Conservation (phyloP, 2,113 vertebrate genomes). For the Sinocyclocheilus maitianheensis region DNA sequence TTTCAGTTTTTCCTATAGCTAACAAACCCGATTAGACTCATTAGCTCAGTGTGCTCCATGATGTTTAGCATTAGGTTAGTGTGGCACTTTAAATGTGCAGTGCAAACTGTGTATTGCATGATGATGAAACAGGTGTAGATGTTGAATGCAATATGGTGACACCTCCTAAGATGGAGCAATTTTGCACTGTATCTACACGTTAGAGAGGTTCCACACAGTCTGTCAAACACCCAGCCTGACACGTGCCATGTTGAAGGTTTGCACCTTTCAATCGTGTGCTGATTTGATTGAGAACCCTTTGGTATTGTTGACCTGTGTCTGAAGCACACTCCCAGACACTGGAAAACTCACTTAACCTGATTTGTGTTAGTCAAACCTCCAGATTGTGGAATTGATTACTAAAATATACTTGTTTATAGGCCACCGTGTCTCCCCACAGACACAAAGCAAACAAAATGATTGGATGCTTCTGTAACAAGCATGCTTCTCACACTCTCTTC, state of each 20-base stretch:
- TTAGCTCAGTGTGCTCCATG: neutral
- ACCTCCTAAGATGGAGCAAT: neutral
- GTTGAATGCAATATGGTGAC: neutral
- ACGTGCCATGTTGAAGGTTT: neutral
- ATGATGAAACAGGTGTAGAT: neutral
- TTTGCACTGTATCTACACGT: too few relatives aligned
- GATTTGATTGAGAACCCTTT: slow-evolving; percentile 45
- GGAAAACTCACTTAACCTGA: slow-evolving; percentile 51
- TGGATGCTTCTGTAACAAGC: neutral
- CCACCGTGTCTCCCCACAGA: neutral
- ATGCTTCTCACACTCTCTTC: neutral
- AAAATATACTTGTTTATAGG: slow-evolving; percentile 1
- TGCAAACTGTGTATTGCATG: neutral
- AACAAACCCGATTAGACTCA: neutral
- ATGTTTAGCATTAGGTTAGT: too few relatives aligned
- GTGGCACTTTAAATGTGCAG: neutral
- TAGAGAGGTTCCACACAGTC: neutral
- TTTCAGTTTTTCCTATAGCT: neutral
- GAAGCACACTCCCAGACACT: slow-evolving; percentile 24
- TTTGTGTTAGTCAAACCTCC: slow-evolving; percentile 5
- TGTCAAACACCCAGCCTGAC: neutral
- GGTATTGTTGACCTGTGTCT: slow-evolving; percentile 34
- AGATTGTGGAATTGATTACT: slow-evolving; percentile 7
- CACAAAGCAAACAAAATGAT: slow-evolving; percentile 18
- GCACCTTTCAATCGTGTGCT: neutral